A percentile compares a stretch with the other conserved stretches of the same genome.
Conservation (phyloP, 2,113 vertebrate species). For the Scolopax mira region DNA sequence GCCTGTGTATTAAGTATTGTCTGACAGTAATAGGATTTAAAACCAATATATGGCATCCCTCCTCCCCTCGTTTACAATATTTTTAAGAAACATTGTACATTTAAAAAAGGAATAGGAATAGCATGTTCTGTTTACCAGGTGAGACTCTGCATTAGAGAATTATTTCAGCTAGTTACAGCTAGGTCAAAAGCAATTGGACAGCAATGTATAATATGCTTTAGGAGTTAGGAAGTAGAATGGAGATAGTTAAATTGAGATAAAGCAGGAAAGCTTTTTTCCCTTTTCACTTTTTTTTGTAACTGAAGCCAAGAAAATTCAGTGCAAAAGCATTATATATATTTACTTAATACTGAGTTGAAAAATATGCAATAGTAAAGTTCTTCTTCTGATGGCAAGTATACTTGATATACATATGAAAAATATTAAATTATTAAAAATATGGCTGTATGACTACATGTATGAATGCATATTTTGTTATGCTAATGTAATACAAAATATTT, state of each 20-base stretch:
- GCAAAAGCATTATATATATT: not conserved
- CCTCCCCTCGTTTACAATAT: fast-evolving
- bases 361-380: not conserved
- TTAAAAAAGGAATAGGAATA: not conserved
- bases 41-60: fast-evolving
- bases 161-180: not conserved
- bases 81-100: not conserved
- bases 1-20: not conserved
- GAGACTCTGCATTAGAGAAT: not conserved
- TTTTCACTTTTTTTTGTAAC: not conserved
- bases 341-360: not conserved
- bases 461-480: not conserved
- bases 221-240: not conserved
- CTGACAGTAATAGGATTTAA: not conserved
- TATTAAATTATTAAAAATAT: not conserved
- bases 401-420: not conserved
- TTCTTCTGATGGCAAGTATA: not conserved
- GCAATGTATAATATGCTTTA: not conserved
- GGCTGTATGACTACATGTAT: not conserved
- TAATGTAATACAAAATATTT: not conserved
- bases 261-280: not conserved
- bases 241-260: not conserved
- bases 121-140: not conserved
- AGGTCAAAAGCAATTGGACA: not conserved
- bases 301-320: not conserved